Evolutionary conservation across 2,888 invertebrate genomes (phyloP).

Genomic region (Nemurella pictetii): DNA sequence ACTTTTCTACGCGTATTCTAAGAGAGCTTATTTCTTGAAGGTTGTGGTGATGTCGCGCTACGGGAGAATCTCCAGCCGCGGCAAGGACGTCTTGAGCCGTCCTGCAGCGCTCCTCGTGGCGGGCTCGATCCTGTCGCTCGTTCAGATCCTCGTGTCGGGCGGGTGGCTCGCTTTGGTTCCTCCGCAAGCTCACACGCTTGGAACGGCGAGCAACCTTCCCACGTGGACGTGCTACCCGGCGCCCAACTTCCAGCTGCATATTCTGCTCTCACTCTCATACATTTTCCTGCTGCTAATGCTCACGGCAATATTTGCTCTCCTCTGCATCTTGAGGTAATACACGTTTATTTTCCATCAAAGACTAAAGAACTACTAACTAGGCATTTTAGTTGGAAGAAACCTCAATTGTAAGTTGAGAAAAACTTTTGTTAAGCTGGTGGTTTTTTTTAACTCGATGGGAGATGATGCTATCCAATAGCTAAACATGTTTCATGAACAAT

Average conservation of each 20-base stretch:
- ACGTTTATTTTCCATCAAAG: background rate
- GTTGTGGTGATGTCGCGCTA: constrained; percentile 35
- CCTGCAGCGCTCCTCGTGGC: constrained; percentile 50
- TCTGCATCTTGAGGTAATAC: constrained; percentile 36
- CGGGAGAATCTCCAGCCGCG: background rate
- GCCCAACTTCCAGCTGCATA: constrained; percentile 39
- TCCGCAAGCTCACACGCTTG: constrained; percentile 43
- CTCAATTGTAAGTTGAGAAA: background rate
- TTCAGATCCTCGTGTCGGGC: constrained; percentile 52
- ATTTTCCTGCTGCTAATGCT: constrained; percentile 37
- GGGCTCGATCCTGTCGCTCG: constrained; percentile 48
- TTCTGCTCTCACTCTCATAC: constrained; percentile 41
- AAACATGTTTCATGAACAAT: too few species aligned
- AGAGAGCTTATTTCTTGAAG: too few species aligned
- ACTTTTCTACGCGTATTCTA: too few species aligned
- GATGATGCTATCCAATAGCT: too few species aligned
- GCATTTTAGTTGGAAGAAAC: background rate
- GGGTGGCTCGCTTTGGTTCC: constrained; percentile 53
- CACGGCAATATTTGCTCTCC: constrained; percentile 37
- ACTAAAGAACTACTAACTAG: background rate
- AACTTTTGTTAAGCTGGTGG: too few species aligned
- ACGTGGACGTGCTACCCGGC: constrained; percentile 39
- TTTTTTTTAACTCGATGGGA: background rate
- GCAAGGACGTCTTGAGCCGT: background rate
- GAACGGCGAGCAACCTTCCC: background rate